These are phyloP conservation scores for Gymnoscopelus braueri DNA, from an alignment of 2,797 vertebrate genomes.

Conservation along the genomic window DNA sequence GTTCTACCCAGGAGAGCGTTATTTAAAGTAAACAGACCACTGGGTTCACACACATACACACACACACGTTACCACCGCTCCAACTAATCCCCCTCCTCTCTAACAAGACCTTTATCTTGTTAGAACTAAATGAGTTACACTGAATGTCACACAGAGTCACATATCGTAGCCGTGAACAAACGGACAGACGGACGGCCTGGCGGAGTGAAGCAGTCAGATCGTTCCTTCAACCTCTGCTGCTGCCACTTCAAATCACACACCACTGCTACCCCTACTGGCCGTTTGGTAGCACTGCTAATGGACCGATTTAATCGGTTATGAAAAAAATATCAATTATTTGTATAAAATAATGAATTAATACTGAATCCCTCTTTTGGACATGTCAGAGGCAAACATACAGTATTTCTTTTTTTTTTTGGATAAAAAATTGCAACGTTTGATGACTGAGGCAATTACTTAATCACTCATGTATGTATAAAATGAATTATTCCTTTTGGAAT, in stretches of 20 bases:
- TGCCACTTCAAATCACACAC: conserved; percentile 55
- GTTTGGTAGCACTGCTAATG: conserved; percentile 52
- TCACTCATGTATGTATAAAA: no score
- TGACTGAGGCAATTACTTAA: no score
- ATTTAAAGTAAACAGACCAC: not conserved
- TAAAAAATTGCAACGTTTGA: no score
- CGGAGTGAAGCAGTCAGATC: conserved; percentile 41
- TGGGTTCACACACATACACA: not conserved
- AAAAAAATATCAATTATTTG: no score
- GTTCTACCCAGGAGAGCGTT: not conserved
- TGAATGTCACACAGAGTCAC: conserved; percentile 44
- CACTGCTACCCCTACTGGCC: conserved; percentile 78
- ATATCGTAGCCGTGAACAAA: conserved; percentile 12
- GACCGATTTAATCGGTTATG: not conserved
- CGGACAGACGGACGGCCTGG: conserved; percentile 8
- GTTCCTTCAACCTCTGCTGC: conserved; percentile 45
- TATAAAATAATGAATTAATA: no score
- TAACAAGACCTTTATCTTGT: not conserved
- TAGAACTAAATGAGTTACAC: not conserved
- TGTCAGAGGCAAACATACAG: no score
- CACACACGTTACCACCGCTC: no score
- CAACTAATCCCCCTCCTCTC: no score
- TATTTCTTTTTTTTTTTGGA: no score
- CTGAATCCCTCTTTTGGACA: no score
- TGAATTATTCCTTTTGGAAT: no score